Evolutionary conservation across 2,113 vertebrate species (phyloP).

Genomic region (Columba janthina): DNA sequence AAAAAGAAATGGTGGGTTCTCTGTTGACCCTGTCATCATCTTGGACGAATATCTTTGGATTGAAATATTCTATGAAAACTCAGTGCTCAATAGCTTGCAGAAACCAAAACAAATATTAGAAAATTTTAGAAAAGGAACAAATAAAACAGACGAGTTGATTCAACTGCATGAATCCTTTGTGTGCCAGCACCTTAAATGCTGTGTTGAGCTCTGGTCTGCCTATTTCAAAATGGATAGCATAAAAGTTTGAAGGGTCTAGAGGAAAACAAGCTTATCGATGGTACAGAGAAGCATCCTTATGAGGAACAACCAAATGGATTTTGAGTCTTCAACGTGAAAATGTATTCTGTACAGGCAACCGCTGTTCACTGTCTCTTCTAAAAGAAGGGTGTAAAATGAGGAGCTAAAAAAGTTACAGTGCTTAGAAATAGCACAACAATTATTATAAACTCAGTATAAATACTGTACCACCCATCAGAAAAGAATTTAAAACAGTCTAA

Average conservation of each 20-base stretch:
- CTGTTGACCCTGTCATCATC: background rate
- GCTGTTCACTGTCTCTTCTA: background rate
- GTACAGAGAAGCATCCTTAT: background rate
- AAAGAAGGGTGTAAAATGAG: background rate
- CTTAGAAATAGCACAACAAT: background rate
- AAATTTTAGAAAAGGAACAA: background rate
- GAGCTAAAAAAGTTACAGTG: background rate
- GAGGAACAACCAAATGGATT: background rate
- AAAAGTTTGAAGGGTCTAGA: background rate
- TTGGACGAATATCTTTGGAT: background rate
- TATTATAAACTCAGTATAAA: background rate
- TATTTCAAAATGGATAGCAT: background rate
- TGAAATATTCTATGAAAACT: background rate
- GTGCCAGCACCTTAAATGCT: background rate
- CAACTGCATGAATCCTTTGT: background rate
- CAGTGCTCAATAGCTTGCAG: background rate
- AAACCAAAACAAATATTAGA: background rate
- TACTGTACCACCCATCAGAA: background rate
- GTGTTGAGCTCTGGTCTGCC: background rate
- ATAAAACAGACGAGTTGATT: background rate
- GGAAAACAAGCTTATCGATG: background rate
- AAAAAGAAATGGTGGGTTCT: background rate
- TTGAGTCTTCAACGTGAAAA: background rate
- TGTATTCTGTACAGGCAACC: background rate
- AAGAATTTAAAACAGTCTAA: background rate